A percentile compares a stretch with the other conserved stretches of the same genome.
Evolutionary conservation across 2,113 vertebrate species (phyloP).

Genomic region (Sporophila hypoxantha): DNA sequence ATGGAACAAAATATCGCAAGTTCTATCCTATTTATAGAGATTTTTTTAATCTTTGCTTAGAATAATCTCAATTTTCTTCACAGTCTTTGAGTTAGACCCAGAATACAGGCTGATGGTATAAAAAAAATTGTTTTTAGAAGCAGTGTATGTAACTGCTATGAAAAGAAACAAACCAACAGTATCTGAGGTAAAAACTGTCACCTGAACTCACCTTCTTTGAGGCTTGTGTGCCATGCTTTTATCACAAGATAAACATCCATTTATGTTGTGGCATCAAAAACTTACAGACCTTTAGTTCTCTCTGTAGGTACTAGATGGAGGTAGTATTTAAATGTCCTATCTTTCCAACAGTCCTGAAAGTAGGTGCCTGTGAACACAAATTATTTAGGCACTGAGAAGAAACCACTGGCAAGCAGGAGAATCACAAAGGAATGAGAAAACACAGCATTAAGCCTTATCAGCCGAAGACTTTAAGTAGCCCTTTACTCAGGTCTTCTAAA

Average conservation of each 20-base stretch:
- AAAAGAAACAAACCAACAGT: not conserved
- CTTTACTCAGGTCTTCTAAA: not conserved
- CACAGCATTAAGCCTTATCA: not conserved
- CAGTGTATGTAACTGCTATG: not conserved
- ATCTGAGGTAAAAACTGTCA: not conserved
- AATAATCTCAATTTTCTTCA: not conserved
- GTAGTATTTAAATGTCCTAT: not conserved
- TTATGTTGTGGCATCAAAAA: not conserved
- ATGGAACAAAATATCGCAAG: not conserved
- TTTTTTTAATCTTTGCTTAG: not conserved
- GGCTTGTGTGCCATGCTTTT: not conserved
- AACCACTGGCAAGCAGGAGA: not conserved
- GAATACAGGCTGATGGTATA: not conserved
- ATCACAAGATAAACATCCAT: not conserved
- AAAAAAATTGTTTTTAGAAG: constrained; percentile 1
- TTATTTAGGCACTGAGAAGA: not conserved
- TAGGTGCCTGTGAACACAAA: not conserved
- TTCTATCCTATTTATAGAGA: not conserved
- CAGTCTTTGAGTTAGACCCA: not conserved
- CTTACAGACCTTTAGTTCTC: not conserved
- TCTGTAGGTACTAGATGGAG: not conserved
- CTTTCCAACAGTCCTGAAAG: not conserved
- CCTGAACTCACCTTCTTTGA: not conserved
- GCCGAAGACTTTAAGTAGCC: not conserved
- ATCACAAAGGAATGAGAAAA: not conserved